Evolutionary conservation across 2,888 invertebrate genomes (phyloP).

Genomic region (Macrosoma leucophasiata): DNA sequence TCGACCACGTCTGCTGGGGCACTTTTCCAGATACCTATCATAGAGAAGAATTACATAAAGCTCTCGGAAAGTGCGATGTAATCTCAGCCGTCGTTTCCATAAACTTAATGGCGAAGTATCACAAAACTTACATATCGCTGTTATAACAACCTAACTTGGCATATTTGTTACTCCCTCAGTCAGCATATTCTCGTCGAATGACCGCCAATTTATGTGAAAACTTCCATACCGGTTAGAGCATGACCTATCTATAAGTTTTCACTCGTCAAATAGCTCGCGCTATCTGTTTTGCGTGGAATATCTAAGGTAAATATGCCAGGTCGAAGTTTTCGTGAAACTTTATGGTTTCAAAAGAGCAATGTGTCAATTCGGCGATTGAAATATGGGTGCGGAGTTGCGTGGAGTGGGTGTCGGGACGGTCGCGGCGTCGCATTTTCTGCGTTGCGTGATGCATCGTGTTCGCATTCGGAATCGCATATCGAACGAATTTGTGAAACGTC

Average conservation of each 20-base stretch:
- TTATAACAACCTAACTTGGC: conserved; percentile 74
- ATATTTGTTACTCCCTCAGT: conserved; percentile 75
- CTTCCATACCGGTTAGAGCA: conserved; percentile 65
- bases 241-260: conserved; percentile 73
- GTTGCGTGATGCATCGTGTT: conserved; percentile 47
- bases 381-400: conserved; percentile 57
- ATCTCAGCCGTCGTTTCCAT: conserved; percentile 71
- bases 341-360: conserved; percentile 54
- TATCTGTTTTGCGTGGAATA: conserved; percentile 59
- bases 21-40: conserved; percentile 40
- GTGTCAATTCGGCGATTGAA: conserved; percentile 72
- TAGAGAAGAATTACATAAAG: conserved; percentile 66
- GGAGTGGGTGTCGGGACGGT: conserved; percentile 47
- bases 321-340: conserved; percentile 67
- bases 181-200: conserved; percentile 75
- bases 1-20: conserved; percentile 29
- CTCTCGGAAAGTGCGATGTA: conserved; percentile 73
- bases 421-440: conserved; percentile 82
- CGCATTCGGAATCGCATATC: conserved; percentile 41
- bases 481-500: conserved; percentile 31
- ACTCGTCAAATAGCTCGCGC: conserved; percentile 67
- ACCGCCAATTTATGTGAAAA: conserved; percentile 76
- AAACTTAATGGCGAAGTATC: conserved; percentile 73
- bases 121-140: conserved; percentile 74
- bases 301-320: conserved; percentile 71